Base-by-base conservation (phyloP, 2,888 invertebrate species). In the Zelleria hepariella region DNA sequence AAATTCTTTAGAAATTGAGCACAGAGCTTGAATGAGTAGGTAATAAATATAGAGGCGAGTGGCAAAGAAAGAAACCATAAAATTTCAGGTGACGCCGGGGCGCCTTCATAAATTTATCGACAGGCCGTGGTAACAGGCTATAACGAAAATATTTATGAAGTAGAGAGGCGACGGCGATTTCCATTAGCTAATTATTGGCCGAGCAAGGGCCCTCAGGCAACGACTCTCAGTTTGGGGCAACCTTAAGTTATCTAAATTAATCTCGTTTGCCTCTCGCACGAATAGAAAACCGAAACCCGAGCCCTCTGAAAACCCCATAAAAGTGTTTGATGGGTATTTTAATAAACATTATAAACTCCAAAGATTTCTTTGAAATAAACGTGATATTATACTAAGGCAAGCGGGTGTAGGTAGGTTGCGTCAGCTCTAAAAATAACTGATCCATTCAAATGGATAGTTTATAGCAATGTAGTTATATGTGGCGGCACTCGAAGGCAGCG, bases 71-170 rank as follows among this genome's bases (percentile, higher is more conserved):
- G 77, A 76, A 77, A 80, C 77, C 80, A 82, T 84, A 83, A 86
- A 86, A 84, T 83, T 84, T 81, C 82, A 85, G 85, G 80, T 85
- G 85, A 85, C 82, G 82, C 78, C 75, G 81, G 78, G 72, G 32
- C 32, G 4, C 82, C 80, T 82, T 80, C 82, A 86, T 85, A 85
- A 86, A 86, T 86, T 86, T 85, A 86, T 86, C 82, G 86, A 82
- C 82, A 84, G 83, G 77, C 84, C 86, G 85, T 86, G 86, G 85
- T 82, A 85, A 80, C 82, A 77, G 86, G 82, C 84, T 78, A 83
- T 86, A 84, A 86, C 77, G 80, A 78, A 82, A 84, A 84, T 86
- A 87, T 87, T 86, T 87, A 86, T 85, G 80, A 83, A 82, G 80
- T 76, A 77, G 78, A 82, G 78, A 76, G 69, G 72, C 68, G 70